Conservation (phyloP, 1,140 invertebrate genomes). For the Cotesia vestalis region DNA sequence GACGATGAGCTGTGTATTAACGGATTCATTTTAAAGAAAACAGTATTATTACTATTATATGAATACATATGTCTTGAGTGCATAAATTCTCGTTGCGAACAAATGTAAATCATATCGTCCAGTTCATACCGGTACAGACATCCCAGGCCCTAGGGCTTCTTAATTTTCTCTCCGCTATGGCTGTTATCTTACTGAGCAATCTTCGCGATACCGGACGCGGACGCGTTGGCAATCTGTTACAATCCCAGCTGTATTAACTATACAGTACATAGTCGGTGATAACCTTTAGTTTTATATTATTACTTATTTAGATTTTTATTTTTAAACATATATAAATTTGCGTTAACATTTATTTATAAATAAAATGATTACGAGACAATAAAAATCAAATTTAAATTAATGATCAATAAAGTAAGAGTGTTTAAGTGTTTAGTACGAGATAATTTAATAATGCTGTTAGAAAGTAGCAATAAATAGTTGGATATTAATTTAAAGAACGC, state of each 20-base stretch:
- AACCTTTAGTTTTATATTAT: neutral
- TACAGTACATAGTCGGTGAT: neutral
- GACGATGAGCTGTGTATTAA: conserved; percentile 6
- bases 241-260: neutral
- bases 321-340: no score
- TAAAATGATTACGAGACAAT: no score
- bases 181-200: conserved; percentile 43
- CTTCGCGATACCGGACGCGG: conserved; percentile 41
- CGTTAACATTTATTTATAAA: no score
- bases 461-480: no score
- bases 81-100: conserved; percentile 13
- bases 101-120: conserved; percentile 40
- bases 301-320: neutral
- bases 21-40: neutral
- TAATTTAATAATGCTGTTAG: no score
- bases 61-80: no score
- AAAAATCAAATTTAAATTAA: no score
- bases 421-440: no score
- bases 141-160: conserved; percentile 32
- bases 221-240: conserved; percentile 49
- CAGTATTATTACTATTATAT: no score
- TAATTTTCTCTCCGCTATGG: conserved; percentile 39
- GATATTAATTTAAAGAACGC: no score
- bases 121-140: no score
- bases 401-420: no score